Conservation (phyloP, 2,113 vertebrate genomes). For the Vulpes lagopus region DNA sequence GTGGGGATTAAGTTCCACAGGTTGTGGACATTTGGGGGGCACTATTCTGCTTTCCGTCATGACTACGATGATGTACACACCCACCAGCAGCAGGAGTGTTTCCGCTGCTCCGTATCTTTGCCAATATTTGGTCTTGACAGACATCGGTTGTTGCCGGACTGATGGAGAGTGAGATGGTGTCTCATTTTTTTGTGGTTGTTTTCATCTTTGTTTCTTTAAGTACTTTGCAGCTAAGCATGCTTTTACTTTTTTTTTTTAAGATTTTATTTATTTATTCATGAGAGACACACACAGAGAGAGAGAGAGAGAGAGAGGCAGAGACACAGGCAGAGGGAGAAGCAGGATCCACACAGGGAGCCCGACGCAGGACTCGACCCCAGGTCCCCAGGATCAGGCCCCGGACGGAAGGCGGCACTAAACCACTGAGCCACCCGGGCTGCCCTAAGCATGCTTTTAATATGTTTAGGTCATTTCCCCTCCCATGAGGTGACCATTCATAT, state of each 20-base stretch:
- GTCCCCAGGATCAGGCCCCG: too few species aligned
- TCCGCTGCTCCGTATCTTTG: not conserved
- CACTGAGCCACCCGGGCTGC: too few species aligned
- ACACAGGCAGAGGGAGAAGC: too few species aligned
- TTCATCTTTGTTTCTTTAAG: slow-evolving; percentile 19
- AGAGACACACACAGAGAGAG: too few species aligned
- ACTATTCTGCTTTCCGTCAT: not conserved
- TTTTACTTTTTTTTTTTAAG: not conserved
- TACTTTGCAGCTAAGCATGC: not conserved
- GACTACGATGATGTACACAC: not conserved
- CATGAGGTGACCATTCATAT: not conserved
- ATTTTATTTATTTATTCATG: too few species aligned
- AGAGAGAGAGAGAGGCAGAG: too few species aligned
- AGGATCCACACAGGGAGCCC: too few species aligned
- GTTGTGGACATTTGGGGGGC: not conserved
- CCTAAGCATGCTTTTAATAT: not conserved
- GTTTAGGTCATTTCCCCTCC: not conserved
- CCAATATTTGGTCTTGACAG: not conserved
- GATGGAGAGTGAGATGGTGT: not conserved
- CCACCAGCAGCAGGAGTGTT: not conserved
- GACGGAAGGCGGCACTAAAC: too few species aligned
- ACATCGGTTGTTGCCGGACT: not conserved
- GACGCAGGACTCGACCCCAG: too few species aligned
- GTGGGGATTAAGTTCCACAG: not conserved
- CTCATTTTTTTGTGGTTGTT: not conserved